Conservation (phyloP, 2,113 vertebrate genomes). For the Diadophis punctatus region DNA sequence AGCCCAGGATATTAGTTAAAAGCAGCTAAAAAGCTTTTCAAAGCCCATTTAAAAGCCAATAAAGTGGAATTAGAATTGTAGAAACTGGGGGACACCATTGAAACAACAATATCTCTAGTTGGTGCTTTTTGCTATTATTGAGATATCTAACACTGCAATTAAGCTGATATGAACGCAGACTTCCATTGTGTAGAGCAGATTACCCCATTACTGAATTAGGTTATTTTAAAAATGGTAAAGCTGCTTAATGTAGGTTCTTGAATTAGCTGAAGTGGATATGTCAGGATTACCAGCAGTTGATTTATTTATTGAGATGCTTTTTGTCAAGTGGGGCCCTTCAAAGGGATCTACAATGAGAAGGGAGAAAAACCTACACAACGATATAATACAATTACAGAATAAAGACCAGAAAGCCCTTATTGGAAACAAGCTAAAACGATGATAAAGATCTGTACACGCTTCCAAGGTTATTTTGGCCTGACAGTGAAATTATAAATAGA, state of each 20-base stretch:
- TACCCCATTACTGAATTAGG: not conserved
- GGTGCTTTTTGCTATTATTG: not conserved
- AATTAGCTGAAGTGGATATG: conserved; percentile 56
- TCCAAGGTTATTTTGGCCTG: conserved; percentile 51
- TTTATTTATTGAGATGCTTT: not conserved
- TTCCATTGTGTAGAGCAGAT: not conserved
- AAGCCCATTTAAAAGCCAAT: not conserved
- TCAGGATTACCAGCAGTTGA: conserved; percentile 51
- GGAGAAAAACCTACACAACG: not conserved
- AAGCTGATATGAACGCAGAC: not conserved
- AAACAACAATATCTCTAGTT: not conserved
- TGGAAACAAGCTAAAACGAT: conserved; percentile 9
- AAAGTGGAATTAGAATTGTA: not conserved
- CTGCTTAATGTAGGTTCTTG: conserved; percentile 52
- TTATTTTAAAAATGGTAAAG: conserved; percentile 43
- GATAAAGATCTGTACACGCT: conserved; percentile 56
- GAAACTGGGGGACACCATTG: not conserved
- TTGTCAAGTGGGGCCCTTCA: not conserved
- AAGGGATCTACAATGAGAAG: not conserved
- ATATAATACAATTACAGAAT: not conserved
- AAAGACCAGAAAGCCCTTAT: not conserved
- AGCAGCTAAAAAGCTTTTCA: not conserved
- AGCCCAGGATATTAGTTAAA: not conserved
- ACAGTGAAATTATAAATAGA: conserved; percentile 65
- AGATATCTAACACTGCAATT: not conserved